phyloP scores from a whole-genome alignment of 2,797 vertebrate species.

The Tolypeutes matacus region DNA sequence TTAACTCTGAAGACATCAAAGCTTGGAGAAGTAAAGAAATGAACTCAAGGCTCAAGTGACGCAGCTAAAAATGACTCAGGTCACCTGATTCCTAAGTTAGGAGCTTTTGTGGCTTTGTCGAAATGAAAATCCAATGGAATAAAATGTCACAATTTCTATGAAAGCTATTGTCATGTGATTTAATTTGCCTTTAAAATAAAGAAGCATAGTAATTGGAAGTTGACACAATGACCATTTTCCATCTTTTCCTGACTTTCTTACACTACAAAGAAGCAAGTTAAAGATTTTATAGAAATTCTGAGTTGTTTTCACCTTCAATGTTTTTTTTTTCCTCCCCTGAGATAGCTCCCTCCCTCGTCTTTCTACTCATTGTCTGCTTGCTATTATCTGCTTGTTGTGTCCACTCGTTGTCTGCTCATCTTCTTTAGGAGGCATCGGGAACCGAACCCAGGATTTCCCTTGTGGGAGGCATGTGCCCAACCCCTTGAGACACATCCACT shows the following conservation, averaged over 20 bases:
- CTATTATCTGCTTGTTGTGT: no score
- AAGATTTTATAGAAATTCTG: neutral
- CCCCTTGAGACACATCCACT: no score
- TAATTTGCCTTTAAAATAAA: slow-evolving; percentile 4
- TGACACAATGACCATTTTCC: neutral
- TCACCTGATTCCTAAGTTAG: neutral
- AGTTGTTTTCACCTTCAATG: neutral
- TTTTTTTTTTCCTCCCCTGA: neutral
- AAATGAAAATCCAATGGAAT: neutral
- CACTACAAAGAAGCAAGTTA: neutral
- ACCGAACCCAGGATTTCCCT: no score
- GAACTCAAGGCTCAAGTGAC: neutral
- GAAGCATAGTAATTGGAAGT: neutral
- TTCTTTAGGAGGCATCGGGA: no score
- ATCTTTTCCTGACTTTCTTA: neutral
- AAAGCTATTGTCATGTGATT: neutral
- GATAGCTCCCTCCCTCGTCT: no score
- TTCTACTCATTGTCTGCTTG: no score
- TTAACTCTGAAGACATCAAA: neutral
- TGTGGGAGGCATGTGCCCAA: no score
- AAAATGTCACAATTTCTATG: neutral
- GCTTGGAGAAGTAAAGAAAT: neutral
- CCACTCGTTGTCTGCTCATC: no score
- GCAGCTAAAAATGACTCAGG: neutral
- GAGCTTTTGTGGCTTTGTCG: neutral